phyloP scores from a whole-genome alignment of 2,888 invertebrate genomes.

The Anthophora plumipes region DNA sequence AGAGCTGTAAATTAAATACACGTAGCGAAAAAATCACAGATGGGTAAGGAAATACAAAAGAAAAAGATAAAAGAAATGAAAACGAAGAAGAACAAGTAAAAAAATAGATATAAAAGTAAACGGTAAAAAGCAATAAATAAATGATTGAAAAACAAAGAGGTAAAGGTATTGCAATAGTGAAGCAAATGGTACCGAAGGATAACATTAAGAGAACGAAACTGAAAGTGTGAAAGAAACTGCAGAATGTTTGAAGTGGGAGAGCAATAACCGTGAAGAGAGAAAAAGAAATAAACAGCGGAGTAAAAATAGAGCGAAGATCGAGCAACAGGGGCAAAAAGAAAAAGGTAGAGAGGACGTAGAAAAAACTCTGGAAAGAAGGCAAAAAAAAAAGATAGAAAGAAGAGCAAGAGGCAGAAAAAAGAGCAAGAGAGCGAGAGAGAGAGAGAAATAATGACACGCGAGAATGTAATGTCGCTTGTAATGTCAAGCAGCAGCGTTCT shows the following conservation, averaged over 20 bases:
- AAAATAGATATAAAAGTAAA: not conserved
- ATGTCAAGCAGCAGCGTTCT: slow-evolving; percentile 76
- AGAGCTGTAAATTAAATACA: too few species aligned
- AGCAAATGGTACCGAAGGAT: not conserved
- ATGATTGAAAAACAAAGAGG: too few species aligned
- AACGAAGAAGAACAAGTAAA: not conserved
- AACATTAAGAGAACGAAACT: not conserved
- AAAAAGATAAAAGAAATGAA: too few species aligned
- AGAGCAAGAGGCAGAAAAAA: slow-evolving; percentile 4
- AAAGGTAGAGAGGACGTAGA: not conserved
- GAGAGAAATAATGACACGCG: slow-evolving; percentile 39
- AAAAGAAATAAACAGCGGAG: not conserved
- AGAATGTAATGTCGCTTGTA: slow-evolving; percentile 53
- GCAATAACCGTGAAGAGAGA: not conserved
- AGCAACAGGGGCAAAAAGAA: not conserved
- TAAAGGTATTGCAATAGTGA: not conserved
- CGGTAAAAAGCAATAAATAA: not conserved
- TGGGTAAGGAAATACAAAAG: not conserved
- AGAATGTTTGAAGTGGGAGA: not conserved
- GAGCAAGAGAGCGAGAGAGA: not conserved
- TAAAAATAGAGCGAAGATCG: not conserved
- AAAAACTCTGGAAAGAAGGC: not conserved
- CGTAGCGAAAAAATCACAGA: not conserved
- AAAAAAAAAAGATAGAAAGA: not conserved
- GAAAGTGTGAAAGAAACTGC: not conserved